Percentiles rank a stretch among this genome's conserved stretches.
phyloP scores from a whole-genome alignment of 2,888 invertebrate genomes.

The Chouioia cunea region DNA sequence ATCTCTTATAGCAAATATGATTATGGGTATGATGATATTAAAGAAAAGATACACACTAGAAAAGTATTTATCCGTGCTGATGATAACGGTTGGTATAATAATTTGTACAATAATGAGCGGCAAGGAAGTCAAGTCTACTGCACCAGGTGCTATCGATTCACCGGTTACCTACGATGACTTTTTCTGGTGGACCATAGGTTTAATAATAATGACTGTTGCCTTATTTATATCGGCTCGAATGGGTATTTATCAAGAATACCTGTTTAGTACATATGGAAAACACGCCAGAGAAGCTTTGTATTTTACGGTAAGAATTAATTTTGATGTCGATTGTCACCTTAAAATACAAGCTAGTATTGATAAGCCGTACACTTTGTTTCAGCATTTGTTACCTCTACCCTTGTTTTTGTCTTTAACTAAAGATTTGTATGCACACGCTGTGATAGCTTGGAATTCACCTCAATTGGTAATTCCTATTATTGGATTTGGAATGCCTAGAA shows the following conservation, averaged over 20 bases:
- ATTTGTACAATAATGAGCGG: conserved; percentile 92
- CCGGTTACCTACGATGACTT: conserved; percentile 69
- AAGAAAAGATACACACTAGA: conserved; percentile 84
- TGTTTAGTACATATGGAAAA: conserved; percentile 88
- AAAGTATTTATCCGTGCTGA: conserved; percentile 91
- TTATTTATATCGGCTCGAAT: conserved; percentile 93
- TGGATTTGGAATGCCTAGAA: conserved; percentile 77
- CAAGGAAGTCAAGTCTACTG: conserved; percentile 74
- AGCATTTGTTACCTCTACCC: conserved; percentile 92
- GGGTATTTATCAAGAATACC: conserved; percentile 94
- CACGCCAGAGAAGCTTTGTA: conserved; percentile 90
- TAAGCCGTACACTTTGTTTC: conserved; percentile 59
- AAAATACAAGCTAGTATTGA: no score
- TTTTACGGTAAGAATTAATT: conserved; percentile 75
- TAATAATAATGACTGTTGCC: conserved; percentile 86
- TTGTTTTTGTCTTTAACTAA: conserved; percentile 84
- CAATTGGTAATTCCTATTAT: conserved; percentile 73
- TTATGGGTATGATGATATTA: conserved; percentile 91
- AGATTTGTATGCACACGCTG: conserved; percentile 83
- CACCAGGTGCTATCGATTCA: conserved; percentile 64
- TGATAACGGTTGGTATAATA: conserved; percentile 94
- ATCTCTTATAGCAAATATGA: conserved; percentile 95
- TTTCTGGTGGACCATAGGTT: conserved; percentile 79
- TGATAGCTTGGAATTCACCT: conserved; percentile 79
- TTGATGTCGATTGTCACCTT: no score